phyloP scores from a whole-genome alignment of 37 sponge, comb jelly and placozoan species.

The Crambe crambe region DNA sequence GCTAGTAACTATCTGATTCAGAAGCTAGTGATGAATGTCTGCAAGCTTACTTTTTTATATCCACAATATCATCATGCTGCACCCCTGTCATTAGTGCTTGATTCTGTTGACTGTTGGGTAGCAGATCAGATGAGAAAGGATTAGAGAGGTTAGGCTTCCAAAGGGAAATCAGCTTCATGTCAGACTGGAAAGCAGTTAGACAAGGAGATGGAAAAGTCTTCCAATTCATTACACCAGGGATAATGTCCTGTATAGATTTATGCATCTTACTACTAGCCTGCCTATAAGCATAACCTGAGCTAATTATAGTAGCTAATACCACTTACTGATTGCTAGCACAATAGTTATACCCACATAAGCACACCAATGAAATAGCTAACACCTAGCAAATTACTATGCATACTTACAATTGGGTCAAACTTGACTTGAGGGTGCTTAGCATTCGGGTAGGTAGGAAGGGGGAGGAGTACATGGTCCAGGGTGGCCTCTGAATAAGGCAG shows the following conservation, averaged over 20 bases:
- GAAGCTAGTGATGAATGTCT: background rate
- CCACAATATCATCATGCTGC: constrained; percentile 45
- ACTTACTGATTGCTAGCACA: too few relatives aligned
- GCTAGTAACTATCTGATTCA: too few relatives aligned
- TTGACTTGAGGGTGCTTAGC: constrained; percentile 32
- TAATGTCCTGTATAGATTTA: constrained; percentile 39
- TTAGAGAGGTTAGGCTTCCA: constrained; percentile 31
- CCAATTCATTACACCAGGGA: constrained; percentile 68
- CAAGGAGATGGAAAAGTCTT: constrained; percentile 54
- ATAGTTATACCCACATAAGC: background rate
- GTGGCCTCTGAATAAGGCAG: constrained; percentile 45
- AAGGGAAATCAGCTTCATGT: constrained; percentile 9
- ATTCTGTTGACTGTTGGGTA: background rate
- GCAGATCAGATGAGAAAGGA: constrained; percentile 33
- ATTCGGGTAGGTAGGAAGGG: constrained; percentile 23
- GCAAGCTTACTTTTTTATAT: constrained; percentile 15
- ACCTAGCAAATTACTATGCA: background rate
- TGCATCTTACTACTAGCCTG: background rate
- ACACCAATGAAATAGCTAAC: background rate
- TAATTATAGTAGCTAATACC: background rate
- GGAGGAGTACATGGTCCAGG: constrained; percentile 45
- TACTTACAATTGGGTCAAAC: constrained; percentile 46
- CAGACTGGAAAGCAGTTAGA: constrained; percentile 24
- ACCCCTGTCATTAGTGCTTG: constrained; percentile 23
- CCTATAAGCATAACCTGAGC: too few relatives aligned